Conservation (phyloP, 2,113 vertebrate genomes). For the Stomatorhinus ivindoensis region DNA sequence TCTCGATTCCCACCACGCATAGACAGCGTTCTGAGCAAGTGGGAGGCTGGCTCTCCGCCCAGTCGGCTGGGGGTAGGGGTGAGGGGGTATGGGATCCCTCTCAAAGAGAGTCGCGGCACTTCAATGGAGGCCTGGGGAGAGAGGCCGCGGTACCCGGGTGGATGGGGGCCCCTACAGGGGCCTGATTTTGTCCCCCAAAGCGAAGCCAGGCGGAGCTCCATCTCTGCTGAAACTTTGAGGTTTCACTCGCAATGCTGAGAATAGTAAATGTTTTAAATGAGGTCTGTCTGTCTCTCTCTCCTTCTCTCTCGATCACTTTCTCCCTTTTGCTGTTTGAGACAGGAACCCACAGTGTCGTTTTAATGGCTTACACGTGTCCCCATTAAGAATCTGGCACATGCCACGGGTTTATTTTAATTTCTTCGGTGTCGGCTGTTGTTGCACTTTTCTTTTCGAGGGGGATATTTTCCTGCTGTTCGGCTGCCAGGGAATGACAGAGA, state of each 20-base stretch:
- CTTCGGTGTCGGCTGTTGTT: conserved; percentile 10
- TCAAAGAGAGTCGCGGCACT: conserved; percentile 11
- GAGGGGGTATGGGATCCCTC: not conserved
- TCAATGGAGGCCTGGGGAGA: conserved; percentile 12
- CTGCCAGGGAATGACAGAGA: conserved; percentile 1
- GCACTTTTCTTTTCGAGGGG: not conserved
- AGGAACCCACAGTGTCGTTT: conserved; percentile 58
- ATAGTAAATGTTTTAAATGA: conserved; percentile 26
- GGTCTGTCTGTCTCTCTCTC: conserved; percentile 42
- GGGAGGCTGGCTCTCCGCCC: not conserved
- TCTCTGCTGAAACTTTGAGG: conserved; percentile 11
- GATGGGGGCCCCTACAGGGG: not conserved
- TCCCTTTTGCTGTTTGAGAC: conserved; percentile 48
- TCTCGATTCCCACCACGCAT: conserved; percentile 28
- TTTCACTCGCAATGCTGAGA: conserved; percentile 11
- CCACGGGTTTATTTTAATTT: conserved; percentile 10
- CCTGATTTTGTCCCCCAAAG: not conserved
- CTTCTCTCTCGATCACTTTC: conserved; percentile 41
- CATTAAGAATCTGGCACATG: conserved; percentile 26
- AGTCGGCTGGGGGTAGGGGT: conserved; percentile 1
- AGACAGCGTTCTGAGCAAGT: not conserved
- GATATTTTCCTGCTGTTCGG: not conserved
- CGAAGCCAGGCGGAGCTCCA: not conserved
- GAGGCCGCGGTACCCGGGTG: not conserved
- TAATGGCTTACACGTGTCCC: conserved; percentile 51